Percentiles rank a stretch among this genome's conserved stretches.
phyloP scores from a whole-genome alignment of 2,113 vertebrate genomes.

The Xiphorhynchus elegans region DNA sequence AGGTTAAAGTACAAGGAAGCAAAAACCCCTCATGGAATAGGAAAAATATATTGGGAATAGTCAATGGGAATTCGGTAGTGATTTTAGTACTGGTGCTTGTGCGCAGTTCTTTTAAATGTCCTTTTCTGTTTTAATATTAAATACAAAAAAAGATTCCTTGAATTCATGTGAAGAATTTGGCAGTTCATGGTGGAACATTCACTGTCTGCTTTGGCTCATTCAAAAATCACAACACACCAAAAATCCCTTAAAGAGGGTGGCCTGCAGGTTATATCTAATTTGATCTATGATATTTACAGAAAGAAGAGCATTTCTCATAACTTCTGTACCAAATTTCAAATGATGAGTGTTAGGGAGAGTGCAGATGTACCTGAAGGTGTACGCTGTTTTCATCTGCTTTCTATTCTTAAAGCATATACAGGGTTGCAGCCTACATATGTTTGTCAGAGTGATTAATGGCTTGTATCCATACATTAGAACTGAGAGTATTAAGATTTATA shows the following conservation, averaged over 20 bases:
- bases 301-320: constrained; percentile 75
- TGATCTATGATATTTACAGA: neutral
- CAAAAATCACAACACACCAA: neutral
- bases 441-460: constrained; percentile 75
- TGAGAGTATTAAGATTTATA: constrained; percentile 67
- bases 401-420: constrained; percentile 75
- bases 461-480: constrained; percentile 58
- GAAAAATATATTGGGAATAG: no score
- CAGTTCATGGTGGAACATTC: neutral
- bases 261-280: neutral
- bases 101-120: constrained; percentile 2
- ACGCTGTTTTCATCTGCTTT: constrained; percentile 71
- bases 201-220: neutral
- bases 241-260: neutral
- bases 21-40: no score
- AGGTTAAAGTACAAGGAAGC: no score
- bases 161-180: neutral
- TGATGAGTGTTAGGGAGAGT: constrained; percentile 64
- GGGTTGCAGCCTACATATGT: constrained; percentile 74
- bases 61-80: neutral
- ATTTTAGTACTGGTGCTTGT: neutral
- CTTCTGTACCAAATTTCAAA: neutral
- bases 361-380: constrained; percentile 74
- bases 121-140: neutral
- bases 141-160: neutral